Base-by-base conservation (phyloP, 1,140 invertebrate species). In the Drosophila albomicans region DNA sequence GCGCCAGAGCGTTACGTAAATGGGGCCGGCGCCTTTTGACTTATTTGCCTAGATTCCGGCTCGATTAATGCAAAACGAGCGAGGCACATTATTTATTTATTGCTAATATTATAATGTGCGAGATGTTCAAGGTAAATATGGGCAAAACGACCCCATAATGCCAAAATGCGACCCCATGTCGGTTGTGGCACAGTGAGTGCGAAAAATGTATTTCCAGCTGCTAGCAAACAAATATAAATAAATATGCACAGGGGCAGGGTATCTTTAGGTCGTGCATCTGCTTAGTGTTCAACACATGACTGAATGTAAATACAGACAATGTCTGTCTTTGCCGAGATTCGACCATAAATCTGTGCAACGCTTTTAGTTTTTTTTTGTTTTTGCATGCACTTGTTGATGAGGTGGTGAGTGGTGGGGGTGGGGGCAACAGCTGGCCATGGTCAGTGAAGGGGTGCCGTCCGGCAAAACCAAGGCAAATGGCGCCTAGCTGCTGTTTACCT, bases 1-100 rank as follows among this genome's bases (percentile, higher is more conserved):
- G 82, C 82, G 82, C 82, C 82, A 81, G 61, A 78, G 69, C 79
- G 71, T 87, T 87, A 87, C 79, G 79, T 86, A 87, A 87, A 79
- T 70, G 49, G 71, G 71, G 61, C 70, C 59, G 82, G 62, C 75
- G 81, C 68, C 77, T 52, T 35, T 69, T 54, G 25, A 25, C 15
- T 43, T 45, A 30, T 63, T 64, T 48, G 41, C 49, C 58, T 54
- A 54, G 49, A 71, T 58, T 35, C 35, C 32, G 46, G 30, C 43
- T 28, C 1, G 65, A 16, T 11, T 32, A 56, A 66, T 56, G 63
- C 63, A 56, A 43, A 82, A 75, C 61, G 70, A 71, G 61, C 78
- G 70, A 61, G 71, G 57, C 20, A 16, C 49, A 58, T 28, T 43
- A 15, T 58, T 28, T 58, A 15, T 54, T 64, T 52, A 63, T 63